These are phyloP conservation scores for Cyphomyrus plagiostoma DNA, from an alignment of 2,113 vertebrate genomes.

Conservation along the genomic window DNA sequence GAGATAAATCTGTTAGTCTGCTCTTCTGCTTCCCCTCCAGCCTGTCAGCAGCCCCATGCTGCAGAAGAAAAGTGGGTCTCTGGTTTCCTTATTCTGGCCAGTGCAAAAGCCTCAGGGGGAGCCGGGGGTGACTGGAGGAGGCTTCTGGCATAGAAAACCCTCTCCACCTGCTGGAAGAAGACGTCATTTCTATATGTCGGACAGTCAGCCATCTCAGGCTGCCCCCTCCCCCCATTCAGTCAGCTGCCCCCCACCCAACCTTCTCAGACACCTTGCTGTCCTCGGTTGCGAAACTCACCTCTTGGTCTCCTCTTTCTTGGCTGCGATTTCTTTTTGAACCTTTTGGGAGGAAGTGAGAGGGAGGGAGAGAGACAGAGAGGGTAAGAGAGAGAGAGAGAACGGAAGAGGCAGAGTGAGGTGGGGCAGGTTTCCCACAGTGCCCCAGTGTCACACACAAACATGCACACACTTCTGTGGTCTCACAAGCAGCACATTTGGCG, in stretches of 20 bases:
- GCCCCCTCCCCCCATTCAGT: neutral
- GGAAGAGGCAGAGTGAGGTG: neutral
- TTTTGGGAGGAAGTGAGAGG: neutral
- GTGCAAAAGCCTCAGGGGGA: neutral
- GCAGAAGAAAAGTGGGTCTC: neutral
- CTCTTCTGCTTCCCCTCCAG: neutral
- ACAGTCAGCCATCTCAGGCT: neutral
- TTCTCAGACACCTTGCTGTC: neutral
- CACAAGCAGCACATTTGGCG: neutral
- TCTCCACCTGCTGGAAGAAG: neutral
- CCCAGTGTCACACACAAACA: neutral
- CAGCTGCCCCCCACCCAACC: neutral
- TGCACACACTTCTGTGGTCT: neutral
- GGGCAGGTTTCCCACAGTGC: neutral
- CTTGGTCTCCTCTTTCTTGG: neutral
- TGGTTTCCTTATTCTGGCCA: neutral
- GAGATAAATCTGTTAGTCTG: conserved; percentile 4
- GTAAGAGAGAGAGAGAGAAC: neutral
- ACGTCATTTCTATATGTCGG: neutral
- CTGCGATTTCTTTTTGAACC: neutral
- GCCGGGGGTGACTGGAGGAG: neutral
- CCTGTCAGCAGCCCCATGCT: neutral
- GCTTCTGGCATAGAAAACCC: neutral
- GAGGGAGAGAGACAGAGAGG: neutral
- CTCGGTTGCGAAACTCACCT: neutral